Conservation (phyloP, 2,797 vertebrate species). For the Petrocephalus schoutedeni region DNA sequence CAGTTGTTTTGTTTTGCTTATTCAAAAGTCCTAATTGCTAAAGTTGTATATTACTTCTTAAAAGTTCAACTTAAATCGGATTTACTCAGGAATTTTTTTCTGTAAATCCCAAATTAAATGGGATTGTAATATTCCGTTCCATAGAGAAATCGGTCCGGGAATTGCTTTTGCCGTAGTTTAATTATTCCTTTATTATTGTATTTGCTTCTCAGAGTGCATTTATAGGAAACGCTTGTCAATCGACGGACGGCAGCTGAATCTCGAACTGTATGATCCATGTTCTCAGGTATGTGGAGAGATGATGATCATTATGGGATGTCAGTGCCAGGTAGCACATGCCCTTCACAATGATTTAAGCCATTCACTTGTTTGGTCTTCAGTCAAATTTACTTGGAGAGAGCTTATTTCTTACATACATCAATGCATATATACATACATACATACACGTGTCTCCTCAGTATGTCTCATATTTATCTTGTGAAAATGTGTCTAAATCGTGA, state of each 20-base stretch:
- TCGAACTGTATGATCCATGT: conserved; percentile 79
- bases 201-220: conserved; percentile 66
- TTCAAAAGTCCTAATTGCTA: not conserved
- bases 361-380: not conserved
- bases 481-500: not conserved
- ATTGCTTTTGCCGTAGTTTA: not conserved
- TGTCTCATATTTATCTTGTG: not conserved
- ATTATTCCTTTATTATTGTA: not conserved
- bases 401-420: not conserved
- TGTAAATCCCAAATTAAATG: not conserved
- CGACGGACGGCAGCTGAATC: conserved; percentile 71
- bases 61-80: not conserved
- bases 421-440: not conserved
- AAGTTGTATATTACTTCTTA: not conserved
- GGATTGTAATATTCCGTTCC: not conserved
- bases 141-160: not conserved
- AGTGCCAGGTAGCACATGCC: not conserved
- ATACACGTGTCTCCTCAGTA: not conserved
- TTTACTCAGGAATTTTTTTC: not conserved
- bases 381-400: not conserved
- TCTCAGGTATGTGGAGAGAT: conserved; percentile 68
- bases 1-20: not conserved
- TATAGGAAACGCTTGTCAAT: conserved; percentile 75
- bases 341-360: not conserved
- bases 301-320: not conserved